Evolutionary conservation across 2,888 invertebrate genomes (phyloP).

Genomic region (Mythimna pallens): DNA sequence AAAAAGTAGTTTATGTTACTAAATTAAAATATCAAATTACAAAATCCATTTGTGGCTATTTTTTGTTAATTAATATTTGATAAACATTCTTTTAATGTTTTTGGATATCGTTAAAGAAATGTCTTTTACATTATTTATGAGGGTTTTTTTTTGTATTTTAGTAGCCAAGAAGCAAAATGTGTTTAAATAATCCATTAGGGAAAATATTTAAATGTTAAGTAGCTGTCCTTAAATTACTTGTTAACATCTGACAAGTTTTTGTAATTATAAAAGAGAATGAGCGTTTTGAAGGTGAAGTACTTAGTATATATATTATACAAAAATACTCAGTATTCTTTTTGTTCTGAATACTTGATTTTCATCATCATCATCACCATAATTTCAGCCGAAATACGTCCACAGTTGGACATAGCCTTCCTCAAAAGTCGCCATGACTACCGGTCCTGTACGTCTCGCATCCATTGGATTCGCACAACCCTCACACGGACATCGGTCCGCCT

Average conservation of each 20-base stretch:
- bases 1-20: neutral
- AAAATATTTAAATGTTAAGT: slow-evolving; percentile 17
- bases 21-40: slow-evolving; percentile 52
- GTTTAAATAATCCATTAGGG: slow-evolving; percentile 44
- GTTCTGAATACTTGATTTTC: neutral
- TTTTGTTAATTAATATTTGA: slow-evolving; percentile 41
- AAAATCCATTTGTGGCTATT: slow-evolving; percentile 43
- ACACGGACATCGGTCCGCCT: too few relatives aligned
- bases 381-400: too few relatives aligned
- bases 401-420: too few relatives aligned
- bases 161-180: slow-evolving; percentile 15
- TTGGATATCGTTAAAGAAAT: slow-evolving; percentile 27
- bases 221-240: slow-evolving; percentile 27
- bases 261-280: neutral
- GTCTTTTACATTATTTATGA: slow-evolving; percentile 33
- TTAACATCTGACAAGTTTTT: slow-evolving; percentile 8
- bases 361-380: too few relatives aligned
- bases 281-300: too few relatives aligned
- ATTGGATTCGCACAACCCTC: too few relatives aligned
- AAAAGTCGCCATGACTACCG: too few relatives aligned
- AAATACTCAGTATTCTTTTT: neutral
- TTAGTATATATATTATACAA: too few relatives aligned
- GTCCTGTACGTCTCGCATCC: too few relatives aligned
- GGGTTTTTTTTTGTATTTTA: neutral
- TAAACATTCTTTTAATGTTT: slow-evolving; percentile 42